Evolutionary conservation across 2,888 invertebrate species (phyloP).

Genomic region (Cataglyphis cursor): DNA sequence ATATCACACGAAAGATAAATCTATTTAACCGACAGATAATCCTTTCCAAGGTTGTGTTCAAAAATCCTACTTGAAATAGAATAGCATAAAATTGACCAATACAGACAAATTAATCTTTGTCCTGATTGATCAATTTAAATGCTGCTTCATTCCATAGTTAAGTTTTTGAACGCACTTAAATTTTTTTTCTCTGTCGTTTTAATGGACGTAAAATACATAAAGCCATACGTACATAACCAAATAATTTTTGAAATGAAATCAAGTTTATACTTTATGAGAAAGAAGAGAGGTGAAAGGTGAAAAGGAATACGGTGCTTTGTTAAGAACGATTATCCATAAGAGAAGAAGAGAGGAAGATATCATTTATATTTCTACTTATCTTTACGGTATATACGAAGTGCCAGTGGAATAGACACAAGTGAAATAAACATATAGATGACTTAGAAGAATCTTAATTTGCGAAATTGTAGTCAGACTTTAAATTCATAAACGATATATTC

Average conservation of each 20-base stretch:
- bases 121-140: no score
- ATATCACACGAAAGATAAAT: no score
- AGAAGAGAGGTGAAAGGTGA: background rate
- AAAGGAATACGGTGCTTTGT: background rate
- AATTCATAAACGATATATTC: background rate
- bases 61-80: no score
- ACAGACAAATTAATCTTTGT: no score
- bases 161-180: no score
- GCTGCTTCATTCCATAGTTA: no score
- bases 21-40: no score
- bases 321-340: background rate
- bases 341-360: background rate
- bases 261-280: background rate
- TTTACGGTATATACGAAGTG: background rate
- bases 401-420: background rate
- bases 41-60: no score
- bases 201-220: background rate
- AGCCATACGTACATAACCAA: background rate
- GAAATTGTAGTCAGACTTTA: background rate
- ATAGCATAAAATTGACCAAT: no score
- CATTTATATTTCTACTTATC: background rate
- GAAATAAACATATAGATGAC: background rate
- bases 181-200: no score
- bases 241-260: conserved; percentile 4
- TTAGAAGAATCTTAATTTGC: background rate